Percentiles rank a stretch among this genome's conserved stretches.
phyloP scores from a whole-genome alignment of 2,888 invertebrate genomes.

The Megalurothrips usitatus region DNA sequence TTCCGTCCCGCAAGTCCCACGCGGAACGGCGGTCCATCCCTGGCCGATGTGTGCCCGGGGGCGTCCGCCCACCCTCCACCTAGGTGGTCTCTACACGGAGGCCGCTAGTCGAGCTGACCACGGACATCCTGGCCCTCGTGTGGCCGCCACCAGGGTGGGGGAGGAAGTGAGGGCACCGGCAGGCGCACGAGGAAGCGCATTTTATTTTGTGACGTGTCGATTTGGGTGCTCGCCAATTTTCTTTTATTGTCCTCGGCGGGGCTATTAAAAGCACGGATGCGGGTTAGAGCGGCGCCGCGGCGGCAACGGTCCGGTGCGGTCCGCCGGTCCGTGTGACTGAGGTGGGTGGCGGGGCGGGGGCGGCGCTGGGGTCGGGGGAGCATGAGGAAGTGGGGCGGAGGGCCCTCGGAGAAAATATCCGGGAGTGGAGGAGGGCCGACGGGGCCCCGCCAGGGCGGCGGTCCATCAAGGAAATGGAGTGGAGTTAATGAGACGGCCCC shows the following conservation, averaged over 20 bases:
- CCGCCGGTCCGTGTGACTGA: background rate
- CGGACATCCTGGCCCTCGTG: background rate
- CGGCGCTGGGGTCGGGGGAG: background rate
- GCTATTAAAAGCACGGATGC: slow-evolving; percentile 22
- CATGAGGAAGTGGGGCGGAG: background rate
- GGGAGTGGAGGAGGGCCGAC: no score
- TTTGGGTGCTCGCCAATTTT: slow-evolving; percentile 14
- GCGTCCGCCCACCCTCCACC: no score
- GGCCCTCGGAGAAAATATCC: no score
- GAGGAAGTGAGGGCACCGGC: background rate
- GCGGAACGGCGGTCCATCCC: no score
- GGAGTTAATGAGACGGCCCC: no score
- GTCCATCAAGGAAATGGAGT: no score
- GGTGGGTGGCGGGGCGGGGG: background rate
- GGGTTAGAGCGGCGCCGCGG: background rate
- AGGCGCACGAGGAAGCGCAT: background rate
- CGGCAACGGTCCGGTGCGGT: background rate
- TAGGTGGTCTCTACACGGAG: no score
- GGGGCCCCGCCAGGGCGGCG: no score
- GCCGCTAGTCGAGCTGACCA: no score
- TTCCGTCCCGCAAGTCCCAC: no score
- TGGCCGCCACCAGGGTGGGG: background rate
- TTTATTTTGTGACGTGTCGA: slow-evolving; percentile 25
- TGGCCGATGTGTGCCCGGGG: no score
- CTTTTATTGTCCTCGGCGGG: slow-evolving; percentile 15